Evolutionary conservation across 2,113 vertebrate genomes (phyloP), one percentile per base, ranked within the genome.

Genomic region (Andinoacara biseriatus): DNA sequence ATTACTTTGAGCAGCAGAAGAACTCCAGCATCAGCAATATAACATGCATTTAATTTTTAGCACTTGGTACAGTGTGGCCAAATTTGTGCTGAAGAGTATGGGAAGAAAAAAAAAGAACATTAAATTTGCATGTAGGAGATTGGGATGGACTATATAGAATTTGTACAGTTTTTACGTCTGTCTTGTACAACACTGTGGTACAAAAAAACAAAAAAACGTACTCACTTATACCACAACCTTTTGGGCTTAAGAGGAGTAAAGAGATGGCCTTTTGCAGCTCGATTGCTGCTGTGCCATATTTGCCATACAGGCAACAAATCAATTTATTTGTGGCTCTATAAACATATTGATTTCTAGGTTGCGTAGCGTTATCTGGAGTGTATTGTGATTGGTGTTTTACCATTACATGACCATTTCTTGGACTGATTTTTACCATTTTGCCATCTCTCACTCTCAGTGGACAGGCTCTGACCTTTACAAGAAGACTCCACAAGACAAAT

Each of bases 311-410:
- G 78, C 56, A n/a, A 46, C 29, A 2, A 38, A 85, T 86, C 65
- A 33, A 86, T 76, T 65, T 20, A 82, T 83, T 69, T 80, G 58
- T 18, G 35, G 76, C 78, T 84, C 80, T 83, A 84, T 74, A 77
- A 76, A 63, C 58, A 35, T 58, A 82, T 77, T 35, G 40, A 89
- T 77, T 79, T 86, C 15, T n/a, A n/a, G 40, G 24, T 88, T 80
- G 63, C 78, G 56, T 43, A 76, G 58, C 1, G 5, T 82, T 80
- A 82, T 76, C 81, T 83, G 49, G 57, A 63, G 43, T 29, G 24
- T 74, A n/a, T 3, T 65, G 43, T 24, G 11, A 84, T 77, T 78
- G 78, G 0, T 63, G 60, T 69, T 79, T 49, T 62, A 31, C 49
- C 74, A 78, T 81, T 83, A 75, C 58, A 62, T 33, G 57, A 35